Evolutionary conservation across 2,797 vertebrate species (phyloP), one percentile per base, ranked within the genome.

Genomic region (Helicolenus hilgendorfi): DNA sequence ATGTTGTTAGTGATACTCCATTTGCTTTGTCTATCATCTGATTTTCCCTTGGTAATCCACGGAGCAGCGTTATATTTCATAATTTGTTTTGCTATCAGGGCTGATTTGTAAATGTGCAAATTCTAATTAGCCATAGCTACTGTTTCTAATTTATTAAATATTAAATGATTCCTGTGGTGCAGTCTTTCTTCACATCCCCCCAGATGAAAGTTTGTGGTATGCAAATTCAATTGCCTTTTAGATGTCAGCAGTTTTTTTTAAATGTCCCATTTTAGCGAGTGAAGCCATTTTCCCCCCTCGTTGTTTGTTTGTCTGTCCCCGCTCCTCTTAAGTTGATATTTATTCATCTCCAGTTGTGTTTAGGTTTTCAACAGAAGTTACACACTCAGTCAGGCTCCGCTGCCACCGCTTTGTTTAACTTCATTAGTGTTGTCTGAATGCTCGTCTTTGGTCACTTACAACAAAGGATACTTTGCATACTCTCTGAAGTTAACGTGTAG

Each of bases 81-180:
- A 98, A 99, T 99, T 99, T 99, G 98, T 98, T 98, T 98, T 98
- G 98, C 99, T 98, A 99, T 99, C 99, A 99, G 98, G 98, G 98
- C 97, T 98, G 98, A 99, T 99, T 99, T 99, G 99, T 98, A 99
- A 99, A 99, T 98, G 98, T 98, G 98, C 98, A 99, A 98, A 99
- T 99, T 99, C 98, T 99, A 99, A 99, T 99, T 99, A 99, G 98
- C 98, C 98, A 95, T 88, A 97, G 98, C 98, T 97, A 98, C 98
- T 98, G 98, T 98, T 98, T 98, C 98, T 97, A 96, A 98, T 98
- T 96, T 98, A 98, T 99, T 98, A 99, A 99, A 98, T 98, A 98
- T 99, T 99, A 98, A 99, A 99, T 98, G 97, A 98, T 98, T 99
- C 98, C 98, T 98, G 98, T 96, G 98, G 98, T 98, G 95, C 98